phyloP scores from a whole-genome alignment of 2,797 vertebrate species.

The Tarsius wallacei region DNA sequence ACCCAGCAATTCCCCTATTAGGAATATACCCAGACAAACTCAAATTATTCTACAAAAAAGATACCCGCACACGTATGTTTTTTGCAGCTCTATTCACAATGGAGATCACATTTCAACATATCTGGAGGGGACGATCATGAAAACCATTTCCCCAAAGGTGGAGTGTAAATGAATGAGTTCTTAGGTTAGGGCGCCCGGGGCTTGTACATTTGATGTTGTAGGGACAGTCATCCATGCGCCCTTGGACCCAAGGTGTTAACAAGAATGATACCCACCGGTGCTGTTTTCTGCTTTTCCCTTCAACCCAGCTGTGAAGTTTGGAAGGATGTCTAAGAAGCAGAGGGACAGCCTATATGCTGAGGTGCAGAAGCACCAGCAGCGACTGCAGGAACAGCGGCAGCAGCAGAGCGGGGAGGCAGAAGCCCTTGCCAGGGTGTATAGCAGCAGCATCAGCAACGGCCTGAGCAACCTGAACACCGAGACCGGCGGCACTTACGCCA shows the following conservation, averaged over 20 bases:
- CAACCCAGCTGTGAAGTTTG: slow-evolving; percentile 97
- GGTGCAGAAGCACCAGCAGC: slow-evolving; percentile 99
- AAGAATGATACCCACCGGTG: fast-evolving
- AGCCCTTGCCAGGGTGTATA: slow-evolving; percentile 97
- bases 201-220: not conserved
- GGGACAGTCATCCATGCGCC: not conserved
- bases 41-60: too few relatives aligned
- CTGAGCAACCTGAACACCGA: slow-evolving; percentile 96
- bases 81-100: too few relatives aligned
- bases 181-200: not conserved
- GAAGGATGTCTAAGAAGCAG: slow-evolving; percentile 99
- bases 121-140: too few relatives aligned
- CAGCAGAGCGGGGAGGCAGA: slow-evolving; percentile 98
- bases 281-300: slow-evolving; percentile 61
- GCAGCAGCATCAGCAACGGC: slow-evolving; percentile 96
- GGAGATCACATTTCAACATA: too few relatives aligned
- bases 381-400: slow-evolving; percentile 97
- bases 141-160: not conserved
- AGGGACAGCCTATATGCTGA: slow-evolving; percentile 98
- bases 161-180: too few relatives aligned
- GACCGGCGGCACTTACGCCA: slow-evolving; percentile 96
- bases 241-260: fast-evolving
- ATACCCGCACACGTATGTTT: too few relatives aligned
- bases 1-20: too few relatives aligned
- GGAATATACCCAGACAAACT: too few relatives aligned